Percentiles rank a stretch among this genome's conserved stretches.
phyloP scores from a whole-genome alignment of 2,113 vertebrate species.

The Onychostruthus taczanowskii region DNA sequence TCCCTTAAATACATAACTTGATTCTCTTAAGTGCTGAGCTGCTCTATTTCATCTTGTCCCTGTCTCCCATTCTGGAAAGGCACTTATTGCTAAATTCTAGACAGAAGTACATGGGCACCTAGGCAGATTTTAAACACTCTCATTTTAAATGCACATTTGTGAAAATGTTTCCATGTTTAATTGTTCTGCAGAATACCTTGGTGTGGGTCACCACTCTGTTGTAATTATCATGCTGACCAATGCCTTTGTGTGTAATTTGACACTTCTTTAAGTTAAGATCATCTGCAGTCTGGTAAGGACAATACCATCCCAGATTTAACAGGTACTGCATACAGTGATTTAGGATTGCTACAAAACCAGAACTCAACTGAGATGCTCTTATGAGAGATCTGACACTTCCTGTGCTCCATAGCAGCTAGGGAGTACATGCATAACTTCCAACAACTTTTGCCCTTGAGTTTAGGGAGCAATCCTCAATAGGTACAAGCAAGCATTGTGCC shows the following conservation, averaged over 20 bases:
- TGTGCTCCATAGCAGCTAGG: background rate
- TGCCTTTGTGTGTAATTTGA: background rate
- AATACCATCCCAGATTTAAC: background rate
- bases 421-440: fast-evolving
- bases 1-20: background rate
- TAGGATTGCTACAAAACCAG: background rate
- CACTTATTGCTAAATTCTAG: background rate
- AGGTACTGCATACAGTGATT: background rate
- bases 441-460: background rate
- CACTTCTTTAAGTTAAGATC: background rate
- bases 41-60: background rate
- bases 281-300: background rate
- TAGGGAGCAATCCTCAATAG: background rate
- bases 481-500: background rate
- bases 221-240: background rate
- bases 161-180: background rate
- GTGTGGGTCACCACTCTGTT: background rate
- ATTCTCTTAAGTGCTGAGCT: background rate
- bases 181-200: background rate
- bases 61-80: background rate
- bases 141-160: background rate
- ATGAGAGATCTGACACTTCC: background rate
- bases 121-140: background rate
- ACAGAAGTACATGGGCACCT: background rate
- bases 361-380: background rate